phyloP scores from a whole-genome alignment of 2,113 vertebrate genomes.

The Murina feae region DNA sequence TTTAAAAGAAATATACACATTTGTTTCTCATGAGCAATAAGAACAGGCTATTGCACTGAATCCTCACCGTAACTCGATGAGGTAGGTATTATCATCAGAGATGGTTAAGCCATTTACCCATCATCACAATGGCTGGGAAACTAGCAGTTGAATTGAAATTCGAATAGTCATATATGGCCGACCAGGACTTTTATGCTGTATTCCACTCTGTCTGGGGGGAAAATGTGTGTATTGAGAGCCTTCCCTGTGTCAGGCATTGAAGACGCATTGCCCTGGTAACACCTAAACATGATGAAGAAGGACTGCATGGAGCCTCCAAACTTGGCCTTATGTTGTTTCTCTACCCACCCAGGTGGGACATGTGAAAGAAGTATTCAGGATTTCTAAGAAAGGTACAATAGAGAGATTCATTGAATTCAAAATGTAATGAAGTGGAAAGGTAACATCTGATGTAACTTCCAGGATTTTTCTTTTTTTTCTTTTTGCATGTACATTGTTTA shows the following conservation, averaged over 20 bases:
- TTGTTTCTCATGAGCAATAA: background rate
- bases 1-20: background rate
- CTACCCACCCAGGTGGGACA: background rate
- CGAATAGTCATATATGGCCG: background rate
- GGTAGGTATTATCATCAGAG: background rate
- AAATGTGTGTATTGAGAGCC: background rate
- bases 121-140: background rate
- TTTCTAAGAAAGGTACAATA: background rate
- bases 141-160: background rate
- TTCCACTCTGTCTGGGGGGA: background rate
- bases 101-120: background rate
- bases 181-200: background rate
- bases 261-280: background rate
- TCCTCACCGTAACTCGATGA: background rate
- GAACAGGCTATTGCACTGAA: background rate
- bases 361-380: background rate
- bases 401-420: background rate
- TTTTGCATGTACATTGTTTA: background rate
- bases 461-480: background rate
- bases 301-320: background rate
- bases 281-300: slow-evolving; percentile 38
- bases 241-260: background rate
- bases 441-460: background rate
- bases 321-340: background rate
- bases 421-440: background rate